These are phyloP conservation scores for Psephotus haematonotus DNA, from an alignment of 2,113 vertebrate genomes.

Conservation along the genomic window DNA sequence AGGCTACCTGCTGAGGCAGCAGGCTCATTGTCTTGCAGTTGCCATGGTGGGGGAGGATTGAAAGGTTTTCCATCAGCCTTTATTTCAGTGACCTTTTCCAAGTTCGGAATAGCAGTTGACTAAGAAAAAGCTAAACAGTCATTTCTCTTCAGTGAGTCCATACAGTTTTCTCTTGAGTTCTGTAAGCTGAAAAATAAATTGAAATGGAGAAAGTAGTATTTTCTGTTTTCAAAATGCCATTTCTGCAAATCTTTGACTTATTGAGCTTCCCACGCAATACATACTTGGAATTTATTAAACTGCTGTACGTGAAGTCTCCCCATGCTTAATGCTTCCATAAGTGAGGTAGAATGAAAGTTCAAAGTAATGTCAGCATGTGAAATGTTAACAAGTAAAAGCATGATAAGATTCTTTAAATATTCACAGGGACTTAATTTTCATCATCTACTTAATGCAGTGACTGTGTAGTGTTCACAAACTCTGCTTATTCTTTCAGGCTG, in stretches of 20 bases:
- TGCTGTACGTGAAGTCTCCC: neutral
- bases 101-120: neutral
- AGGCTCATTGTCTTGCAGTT: neutral
- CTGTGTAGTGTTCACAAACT: neutral
- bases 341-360: conserved; percentile 46
- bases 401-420: neutral
- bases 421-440: neutral
- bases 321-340: neutral
- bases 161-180: neutral
- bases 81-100: conserved; percentile 34
- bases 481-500: conserved; percentile 65
- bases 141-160: neutral
- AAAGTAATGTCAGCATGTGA: neutral
- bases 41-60: neutral
- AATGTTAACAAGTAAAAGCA: conserved; percentile 1
- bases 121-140: neutral
- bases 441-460: neutral
- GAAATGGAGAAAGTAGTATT: neutral
- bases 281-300: conserved; percentile 47
- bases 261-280: neutral
- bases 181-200: conserved; percentile 21
- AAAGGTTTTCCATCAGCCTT: conserved; percentile 2
- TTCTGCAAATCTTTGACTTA: conserved; percentile 13
- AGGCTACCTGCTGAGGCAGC: neutral
- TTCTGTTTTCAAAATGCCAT: conserved; percentile 35